Percentiles rank a stretch among this genome's conserved stretches.
Conservation (phyloP, 2,797 vertebrate genomes). For the Myoxocephalus aenaeus region DNA sequence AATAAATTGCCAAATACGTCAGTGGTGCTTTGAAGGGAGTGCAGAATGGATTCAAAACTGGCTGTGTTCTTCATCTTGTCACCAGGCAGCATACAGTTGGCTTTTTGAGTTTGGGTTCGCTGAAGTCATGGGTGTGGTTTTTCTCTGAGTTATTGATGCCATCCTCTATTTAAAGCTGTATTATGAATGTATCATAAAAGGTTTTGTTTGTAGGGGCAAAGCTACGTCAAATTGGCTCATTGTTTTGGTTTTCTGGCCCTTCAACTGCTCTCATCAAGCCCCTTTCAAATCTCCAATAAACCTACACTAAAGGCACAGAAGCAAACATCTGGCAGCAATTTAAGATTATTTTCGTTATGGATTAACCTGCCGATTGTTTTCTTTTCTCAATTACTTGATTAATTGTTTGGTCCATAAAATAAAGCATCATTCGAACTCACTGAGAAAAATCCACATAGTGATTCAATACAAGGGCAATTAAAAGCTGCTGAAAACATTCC, state of each 20-base stretch:
- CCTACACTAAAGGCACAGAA: background rate
- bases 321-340: background rate
- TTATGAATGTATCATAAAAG: background rate
- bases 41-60: conserved; percentile 36
- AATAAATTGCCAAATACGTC: conserved; percentile 73
- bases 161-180: background rate
- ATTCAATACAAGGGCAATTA: conserved; percentile 4
- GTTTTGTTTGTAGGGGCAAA: background rate
- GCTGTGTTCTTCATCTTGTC: conserved; percentile 32
- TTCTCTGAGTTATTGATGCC: background rate
- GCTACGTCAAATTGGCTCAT: background rate
- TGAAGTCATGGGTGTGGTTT: background rate
- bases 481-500: background rate
- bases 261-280: too few species aligned
- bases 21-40: conserved; percentile 55
- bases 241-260: background rate
- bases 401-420: background rate
- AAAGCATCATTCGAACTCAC: background rate
- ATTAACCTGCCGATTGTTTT: background rate
- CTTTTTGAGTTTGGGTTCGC: background rate
- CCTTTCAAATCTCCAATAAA: background rate
- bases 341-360: background rate
- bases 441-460: background rate
- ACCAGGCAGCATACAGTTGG: background rate
- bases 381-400: background rate